Conservation (phyloP, 2,113 vertebrate species). For the Siniperca knerii region DNA sequence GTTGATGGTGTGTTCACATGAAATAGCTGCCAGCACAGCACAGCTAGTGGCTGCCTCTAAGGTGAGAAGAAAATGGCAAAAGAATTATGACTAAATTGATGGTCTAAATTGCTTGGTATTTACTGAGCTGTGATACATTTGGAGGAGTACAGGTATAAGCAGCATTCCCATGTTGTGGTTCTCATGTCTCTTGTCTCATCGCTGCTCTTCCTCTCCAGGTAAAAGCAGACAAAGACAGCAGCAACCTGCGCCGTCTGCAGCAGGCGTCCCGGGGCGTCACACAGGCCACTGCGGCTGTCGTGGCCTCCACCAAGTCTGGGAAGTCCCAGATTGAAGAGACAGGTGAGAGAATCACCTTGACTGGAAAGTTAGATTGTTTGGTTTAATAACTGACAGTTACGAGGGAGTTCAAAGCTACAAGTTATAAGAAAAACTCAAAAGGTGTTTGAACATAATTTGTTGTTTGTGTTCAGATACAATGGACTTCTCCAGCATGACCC, state of each 20-base stretch:
- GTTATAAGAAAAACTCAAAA: background rate
- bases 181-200: background rate
- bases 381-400: background rate
- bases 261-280: conserved; percentile 92
- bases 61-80: conserved; percentile 77
- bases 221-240: conserved; percentile 95
- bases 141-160: no score
- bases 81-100: background rate
- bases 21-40: conserved; percentile 96
- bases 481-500: conserved; percentile 96
- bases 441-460: background rate
- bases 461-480: conserved; percentile 87
- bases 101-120: background rate
- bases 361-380: background rate
- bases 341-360: conserved; percentile 77
- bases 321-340: conserved; percentile 95
- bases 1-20: conserved; percentile 96
- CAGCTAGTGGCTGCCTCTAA: conserved; percentile 98
- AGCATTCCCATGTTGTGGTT: background rate
- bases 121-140: background rate
- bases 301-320: conserved; percentile 94
- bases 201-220: conserved; percentile 83
- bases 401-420: background rate
- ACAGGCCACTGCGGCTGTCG: conserved; percentile 92
- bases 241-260: conserved; percentile 90